phyloP scores from a whole-genome alignment of 2,888 invertebrate genomes.

The Spodoptera littoralis region DNA sequence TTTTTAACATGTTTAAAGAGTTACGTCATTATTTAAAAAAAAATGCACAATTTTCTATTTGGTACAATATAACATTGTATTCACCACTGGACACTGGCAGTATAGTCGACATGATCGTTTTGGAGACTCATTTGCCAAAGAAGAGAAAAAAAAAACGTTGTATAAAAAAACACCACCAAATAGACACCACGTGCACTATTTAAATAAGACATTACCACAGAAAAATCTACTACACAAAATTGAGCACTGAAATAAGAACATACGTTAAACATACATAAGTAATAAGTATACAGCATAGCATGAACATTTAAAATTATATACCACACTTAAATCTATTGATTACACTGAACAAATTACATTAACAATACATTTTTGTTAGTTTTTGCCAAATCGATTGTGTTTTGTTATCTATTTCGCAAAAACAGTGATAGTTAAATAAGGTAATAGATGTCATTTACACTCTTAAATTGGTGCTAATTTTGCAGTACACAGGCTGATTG shows the following conservation, averaged over 20 bases:
- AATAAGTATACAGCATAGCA: slow-evolving; percentile 14
- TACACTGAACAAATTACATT: slow-evolving; percentile 31
- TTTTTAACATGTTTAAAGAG: too few species aligned
- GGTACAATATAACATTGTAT: too few species aligned
- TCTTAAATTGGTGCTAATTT: not conserved
- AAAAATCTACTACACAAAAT: slow-evolving; percentile 58
- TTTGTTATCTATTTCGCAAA: slow-evolving; percentile 22
- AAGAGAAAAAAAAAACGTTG: too few species aligned
- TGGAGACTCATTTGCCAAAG: too few species aligned
- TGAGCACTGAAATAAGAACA: slow-evolving; percentile 55
- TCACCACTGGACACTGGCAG: too few species aligned
- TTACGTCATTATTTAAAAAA: too few species aligned
- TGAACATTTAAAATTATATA: slow-evolving; percentile 35
- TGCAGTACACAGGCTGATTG: too few species aligned
- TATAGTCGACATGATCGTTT: too few species aligned
- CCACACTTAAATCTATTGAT: slow-evolving; percentile 37
- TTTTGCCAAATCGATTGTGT: slow-evolving; percentile 21
- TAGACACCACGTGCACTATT: not conserved
- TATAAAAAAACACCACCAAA: too few species aligned
- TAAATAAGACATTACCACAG: slow-evolving; percentile 20
- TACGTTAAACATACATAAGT: too few species aligned
- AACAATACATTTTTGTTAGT: not conserved
- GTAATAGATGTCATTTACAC: slow-evolving; percentile 28
- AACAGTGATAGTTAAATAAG: slow-evolving; percentile 3
- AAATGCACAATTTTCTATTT: too few species aligned